Conservation (phyloP, 2,797 vertebrate genomes). For the Muscicapa comitata region DNA sequence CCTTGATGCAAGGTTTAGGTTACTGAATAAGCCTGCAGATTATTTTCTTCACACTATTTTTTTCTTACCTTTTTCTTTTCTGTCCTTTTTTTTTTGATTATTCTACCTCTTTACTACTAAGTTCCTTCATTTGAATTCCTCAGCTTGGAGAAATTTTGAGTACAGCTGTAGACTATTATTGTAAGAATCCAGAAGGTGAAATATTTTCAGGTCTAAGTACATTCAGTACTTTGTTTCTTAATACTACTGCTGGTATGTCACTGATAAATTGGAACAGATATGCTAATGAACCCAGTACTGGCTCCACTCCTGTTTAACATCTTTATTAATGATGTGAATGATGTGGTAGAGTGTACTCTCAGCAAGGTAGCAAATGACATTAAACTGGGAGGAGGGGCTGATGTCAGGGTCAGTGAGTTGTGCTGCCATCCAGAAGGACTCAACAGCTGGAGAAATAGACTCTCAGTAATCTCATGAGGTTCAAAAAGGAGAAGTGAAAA, state of each 20-base stretch:
- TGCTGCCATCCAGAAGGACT: neutral
- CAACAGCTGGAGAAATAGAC: neutral
- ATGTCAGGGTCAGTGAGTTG: neutral
- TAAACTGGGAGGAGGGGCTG: neutral
- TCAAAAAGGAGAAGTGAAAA: neutral
- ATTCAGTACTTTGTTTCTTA: neutral
- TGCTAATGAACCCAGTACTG: neutral
- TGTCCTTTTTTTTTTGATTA: accelerated
- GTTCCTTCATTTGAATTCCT: neutral
- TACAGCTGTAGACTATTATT: neutral
- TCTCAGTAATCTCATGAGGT: neutral
- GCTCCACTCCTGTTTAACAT: neutral
- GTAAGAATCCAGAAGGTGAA: neutral
- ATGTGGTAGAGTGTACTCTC: neutral
- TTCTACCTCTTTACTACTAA: neutral
- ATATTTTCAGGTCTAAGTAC: neutral
- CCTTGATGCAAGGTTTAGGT: neutral
- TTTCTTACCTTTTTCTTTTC: neutral
- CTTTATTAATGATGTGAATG: neutral
- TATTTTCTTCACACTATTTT: neutral
- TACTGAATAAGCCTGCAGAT: neutral
- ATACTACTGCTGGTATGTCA: neutral
- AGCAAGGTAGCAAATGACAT: neutral
- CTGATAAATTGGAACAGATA: neutral
- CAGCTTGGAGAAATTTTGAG: neutral